Evolutionary conservation across 2,888 invertebrate species (phyloP), one percentile per base, ranked within the genome.

Genomic region (Luffia ferchaultella): DNA sequence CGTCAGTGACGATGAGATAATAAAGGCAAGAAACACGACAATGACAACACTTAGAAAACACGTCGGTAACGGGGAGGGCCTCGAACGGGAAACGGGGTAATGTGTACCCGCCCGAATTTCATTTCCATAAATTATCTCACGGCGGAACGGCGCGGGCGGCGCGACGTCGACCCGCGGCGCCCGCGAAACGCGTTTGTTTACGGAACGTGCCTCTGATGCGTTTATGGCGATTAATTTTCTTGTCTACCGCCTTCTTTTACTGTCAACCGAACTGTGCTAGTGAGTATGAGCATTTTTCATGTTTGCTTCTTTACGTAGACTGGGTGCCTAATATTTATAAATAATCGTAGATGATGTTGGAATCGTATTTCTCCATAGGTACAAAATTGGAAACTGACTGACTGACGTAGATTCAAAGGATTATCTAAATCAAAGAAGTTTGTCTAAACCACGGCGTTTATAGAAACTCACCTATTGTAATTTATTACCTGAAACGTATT

Each of bases 111-210:
- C 5, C 30, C 30, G 75, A 73, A 79, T 79, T 72, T 74, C 75
- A 76, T 82, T 79, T 76, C 68, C 77, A 80, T 79, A 78, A 78
- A 80, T 80, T 76, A 80, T 78, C 65, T 67, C 63, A 60, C 63
- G 62, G 63, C 60, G 64, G 68, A 73, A 70, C 66, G 63, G 62
- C 68, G 69, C 70, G 66, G 56, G 61, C 59, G 56, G 61, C 56
- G 58, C 58, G 63, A 43, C 60, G 62, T 61, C 57, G 61, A 60
- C 57, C 58, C 58, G 62, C 64, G n/a, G n/a, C n/a, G n/a, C n/a
- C n/a, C 66, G 64, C 56, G 56, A 63, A 63, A 60, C 62, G 62
- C 62, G 64, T 56, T 65, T 73, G 70, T 76, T 77, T 75, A 71
- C 68, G 60, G 64, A 67, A 73, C 70, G 70, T 68, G 62, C 66